Base-by-base conservation (phyloP, 2,888 invertebrate species). In the Venustoraphidia nigricollis region DNA sequence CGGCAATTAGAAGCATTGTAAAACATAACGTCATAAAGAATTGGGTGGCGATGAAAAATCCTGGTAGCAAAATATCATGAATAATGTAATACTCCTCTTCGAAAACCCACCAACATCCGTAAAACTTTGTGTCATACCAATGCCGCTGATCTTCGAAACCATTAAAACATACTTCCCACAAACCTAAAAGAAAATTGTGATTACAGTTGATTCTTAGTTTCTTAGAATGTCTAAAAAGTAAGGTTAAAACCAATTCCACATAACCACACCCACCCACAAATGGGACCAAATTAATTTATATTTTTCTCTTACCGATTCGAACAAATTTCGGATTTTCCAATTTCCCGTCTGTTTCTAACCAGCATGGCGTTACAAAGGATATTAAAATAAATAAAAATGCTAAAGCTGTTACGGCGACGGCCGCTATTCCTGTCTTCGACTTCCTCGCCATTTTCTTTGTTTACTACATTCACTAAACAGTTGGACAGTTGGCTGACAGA, bases 11-110 rank as follows among this genome's bases (percentile, higher is more conserved):
- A 48, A 90, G 76, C 57, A 90, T 71, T 10, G 92, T 86, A 66
- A 95, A 74, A 50, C 88, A 81, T 40, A 95, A 69, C 0, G 95
- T 93, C 62, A 90, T 92, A 71, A 95, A 91, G 54, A 94, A 85
- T 64, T 96, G 95, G 1, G 93, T 92, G 0, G 89, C 84, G 48
- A 94, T 83, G 60, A 94, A 94, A 70, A 95, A 96, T 10, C 86
- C 82, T 46, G 93, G 93, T 56, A 92, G 68, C 4, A 96, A 69
- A 58, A 91, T 84, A 57, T 92, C 86, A 59, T 90, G 84, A 55
- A 96, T 90, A 50, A 93, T 93, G 62, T 93, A 91, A 64, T 91
- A 94, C 68, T 96, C 95, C 65, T 93, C 94, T 67, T 95, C 91
- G 61, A 94, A 93, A 51, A 96, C 87, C 93, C 95, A 96, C 88